Evolutionary conservation across 2,797 vertebrate genomes (phyloP).

Genomic region (Hippocampus kuda): DNA sequence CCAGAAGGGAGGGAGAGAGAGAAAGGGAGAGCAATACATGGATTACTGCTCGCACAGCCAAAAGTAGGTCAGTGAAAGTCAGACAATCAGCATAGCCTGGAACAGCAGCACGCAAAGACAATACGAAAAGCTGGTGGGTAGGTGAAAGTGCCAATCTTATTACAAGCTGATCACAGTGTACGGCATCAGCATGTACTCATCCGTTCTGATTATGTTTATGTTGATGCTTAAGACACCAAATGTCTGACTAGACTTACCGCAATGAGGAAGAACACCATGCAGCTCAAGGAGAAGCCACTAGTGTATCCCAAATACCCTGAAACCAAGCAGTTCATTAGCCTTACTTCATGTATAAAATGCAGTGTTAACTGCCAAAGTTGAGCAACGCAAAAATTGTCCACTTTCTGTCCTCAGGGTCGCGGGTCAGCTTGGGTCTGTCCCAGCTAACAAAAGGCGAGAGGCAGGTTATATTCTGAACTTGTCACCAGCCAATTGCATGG

Average conservation of each 20-base stretch:
- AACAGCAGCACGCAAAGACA: constrained; percentile 53
- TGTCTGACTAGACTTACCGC: constrained; percentile 67
- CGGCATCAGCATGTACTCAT: not conserved
- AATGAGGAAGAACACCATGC: constrained; percentile 96
- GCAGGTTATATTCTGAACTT: no score
- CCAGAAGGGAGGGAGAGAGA: not conserved
- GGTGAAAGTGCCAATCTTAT: constrained; percentile 1
- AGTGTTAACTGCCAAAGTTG: not conserved
- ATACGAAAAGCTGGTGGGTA: constrained; percentile 27
- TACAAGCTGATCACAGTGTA: constrained; percentile 3
- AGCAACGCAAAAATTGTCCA: not conserved
- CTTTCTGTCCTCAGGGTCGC: no score
- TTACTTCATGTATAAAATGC: not conserved
- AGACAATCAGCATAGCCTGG: constrained; percentile 44
- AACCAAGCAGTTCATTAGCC: constrained; percentile 30
- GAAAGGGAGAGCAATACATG: constrained; percentile 25
- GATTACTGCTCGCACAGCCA: constrained; percentile 49
- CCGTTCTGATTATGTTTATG: not conserved
- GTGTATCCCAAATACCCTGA: constrained; percentile 93
- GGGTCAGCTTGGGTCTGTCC: no score
- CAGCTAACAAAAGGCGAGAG: no score
- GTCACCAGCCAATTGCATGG: no score
- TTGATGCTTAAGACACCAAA: not conserved
- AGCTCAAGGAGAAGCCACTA: constrained; percentile 96
- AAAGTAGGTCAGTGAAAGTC: constrained; percentile 63